Percentiles rank a stretch among this genome's conserved stretches.
These are phyloP conservation scores for Nymphicus hollandicus DNA, from an alignment of 2,113 vertebrate species.

Conservation along the genomic window DNA sequence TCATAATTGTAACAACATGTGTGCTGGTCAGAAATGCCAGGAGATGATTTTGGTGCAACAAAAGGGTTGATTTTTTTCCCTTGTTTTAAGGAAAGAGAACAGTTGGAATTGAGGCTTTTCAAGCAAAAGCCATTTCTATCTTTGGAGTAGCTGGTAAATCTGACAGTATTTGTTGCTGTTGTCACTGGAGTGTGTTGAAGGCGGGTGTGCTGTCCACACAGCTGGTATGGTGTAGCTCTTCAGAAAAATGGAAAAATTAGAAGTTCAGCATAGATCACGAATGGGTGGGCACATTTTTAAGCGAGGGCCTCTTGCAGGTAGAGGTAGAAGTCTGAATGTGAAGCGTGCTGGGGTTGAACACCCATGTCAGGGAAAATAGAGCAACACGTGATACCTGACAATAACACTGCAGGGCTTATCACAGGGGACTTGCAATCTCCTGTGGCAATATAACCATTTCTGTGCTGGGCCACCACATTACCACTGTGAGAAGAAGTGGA, in stretches of 20 bases:
- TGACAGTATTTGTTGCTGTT: neutral
- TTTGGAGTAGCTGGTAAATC: neutral
- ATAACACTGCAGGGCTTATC: neutral
- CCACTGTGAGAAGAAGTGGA: neutral
- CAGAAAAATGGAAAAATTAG: neutral
- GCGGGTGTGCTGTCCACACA: neutral
- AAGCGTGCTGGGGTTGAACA: rapidly evolving
- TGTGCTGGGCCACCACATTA: neutral
- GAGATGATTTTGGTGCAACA: slow-evolving; percentile 72
- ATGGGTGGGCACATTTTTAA: neutral
- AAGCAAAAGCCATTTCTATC: slow-evolving; percentile 58
- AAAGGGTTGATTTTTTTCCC: neutral
- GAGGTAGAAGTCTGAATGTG: neutral
- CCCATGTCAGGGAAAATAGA: neutral
- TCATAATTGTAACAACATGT: slow-evolving; percentile 79
- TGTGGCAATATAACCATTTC: neutral
- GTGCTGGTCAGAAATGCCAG: slow-evolving; percentile 71
- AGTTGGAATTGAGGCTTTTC: slow-evolving; percentile 52
- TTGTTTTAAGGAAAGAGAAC: slow-evolving; percentile 60
- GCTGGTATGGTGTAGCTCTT: neutral
- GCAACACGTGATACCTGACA: rapidly evolving
- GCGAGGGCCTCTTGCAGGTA: neutral
- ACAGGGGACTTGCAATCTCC: neutral
- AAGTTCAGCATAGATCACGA: neutral
- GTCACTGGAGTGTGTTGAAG: neutral